Evolutionary conservation across 1,140 invertebrate species (phyloP), one percentile per base, ranked within the genome.

Genomic region (Temnothorax nylanderi): DNA sequence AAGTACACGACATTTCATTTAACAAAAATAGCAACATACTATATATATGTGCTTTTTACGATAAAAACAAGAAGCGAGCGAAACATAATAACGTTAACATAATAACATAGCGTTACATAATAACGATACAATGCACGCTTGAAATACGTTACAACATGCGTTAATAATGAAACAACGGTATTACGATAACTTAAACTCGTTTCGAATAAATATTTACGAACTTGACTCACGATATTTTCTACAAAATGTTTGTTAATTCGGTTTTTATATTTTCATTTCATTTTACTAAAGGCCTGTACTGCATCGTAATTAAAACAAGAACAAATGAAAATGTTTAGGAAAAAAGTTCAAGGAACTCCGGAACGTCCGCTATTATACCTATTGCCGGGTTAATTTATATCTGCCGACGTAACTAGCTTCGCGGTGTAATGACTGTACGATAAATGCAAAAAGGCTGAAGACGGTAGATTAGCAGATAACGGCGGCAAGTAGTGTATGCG

Each of bases 371-470:
- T 49, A 80, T 69, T 56, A 71, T 0, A 44, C 1, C 13, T 13
- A 32, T 18, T 51, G 34, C 21, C 37, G 26, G 16, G 56, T 56
- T 72, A 81, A 81, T 81, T 72, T 81, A 71, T 81, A 32, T 81
- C 16, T 13, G 32, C n/a, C 44, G 47, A 11, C 64, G 21, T 54
- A 56, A 32, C 51, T 76, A 77, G 16, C 62, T 34, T 47, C 11
- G 51, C n/a, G 34, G 37, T 13, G 4, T 56, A 81, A 81, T 56
- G 21, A 32, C 21, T 72, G 5, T 47, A 26, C 10, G 2, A 56
- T 44, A 37, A 34, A 62, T 51, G 26, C 21, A 82, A 72, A 81
- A 82, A 54, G 34, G 37, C n/a, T 26, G 62, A 69, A 82, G 37
- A 47, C 18, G 65, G 18, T 74, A 58, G 18, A 72, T 82, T 82